Conservation (phyloP, 2,797 vertebrate genomes). For the Urophycis tenuis region DNA sequence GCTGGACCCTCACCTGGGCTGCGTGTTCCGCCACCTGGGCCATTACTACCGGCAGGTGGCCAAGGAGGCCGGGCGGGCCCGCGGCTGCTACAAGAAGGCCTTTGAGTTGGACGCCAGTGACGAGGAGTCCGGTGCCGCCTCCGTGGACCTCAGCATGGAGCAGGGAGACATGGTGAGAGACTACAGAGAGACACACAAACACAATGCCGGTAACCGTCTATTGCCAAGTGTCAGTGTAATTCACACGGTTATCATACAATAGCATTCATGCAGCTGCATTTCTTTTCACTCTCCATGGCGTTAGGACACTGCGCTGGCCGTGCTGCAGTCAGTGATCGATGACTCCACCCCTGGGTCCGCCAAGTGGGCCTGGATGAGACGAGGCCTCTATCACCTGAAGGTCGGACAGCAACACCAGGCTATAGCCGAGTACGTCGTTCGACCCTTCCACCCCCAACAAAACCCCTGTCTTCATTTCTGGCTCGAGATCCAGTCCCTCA, state of each 20-base stretch:
- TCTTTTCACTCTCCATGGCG: conserved; percentile 3
- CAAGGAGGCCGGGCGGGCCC: conserved; percentile 79
- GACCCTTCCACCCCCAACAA: not conserved
- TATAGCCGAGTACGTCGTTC: conserved; percentile 81
- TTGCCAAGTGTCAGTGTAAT: not conserved
- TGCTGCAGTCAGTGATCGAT: conserved; percentile 81
- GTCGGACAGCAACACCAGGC: conserved; percentile 80
- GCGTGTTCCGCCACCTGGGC: conserved; percentile 84
- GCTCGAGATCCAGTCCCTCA: not conserved
- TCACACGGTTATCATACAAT: not conserved
- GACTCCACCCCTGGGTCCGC: conserved; percentile 81
- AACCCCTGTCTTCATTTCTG: not conserved
- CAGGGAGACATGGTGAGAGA: conserved; percentile 83
- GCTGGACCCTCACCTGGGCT: conserved; percentile 78
- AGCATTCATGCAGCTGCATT: not conserved
- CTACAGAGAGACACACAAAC: not conserved
- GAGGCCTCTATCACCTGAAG: conserved; percentile 88
- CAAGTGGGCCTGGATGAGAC: conserved; percentile 98
- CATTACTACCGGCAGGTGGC: conserved; percentile 84
- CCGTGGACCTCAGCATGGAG: conserved; percentile 86
- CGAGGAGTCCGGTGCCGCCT: conserved; percentile 82
- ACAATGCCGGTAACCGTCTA: not conserved
- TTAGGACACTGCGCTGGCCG: conserved; percentile 81
- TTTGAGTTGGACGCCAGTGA: conserved; percentile 83
- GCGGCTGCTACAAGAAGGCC: conserved; percentile 92